Base-by-base conservation (phyloP, 2,113 vertebrate species). In the Clupea harengus region DNA sequence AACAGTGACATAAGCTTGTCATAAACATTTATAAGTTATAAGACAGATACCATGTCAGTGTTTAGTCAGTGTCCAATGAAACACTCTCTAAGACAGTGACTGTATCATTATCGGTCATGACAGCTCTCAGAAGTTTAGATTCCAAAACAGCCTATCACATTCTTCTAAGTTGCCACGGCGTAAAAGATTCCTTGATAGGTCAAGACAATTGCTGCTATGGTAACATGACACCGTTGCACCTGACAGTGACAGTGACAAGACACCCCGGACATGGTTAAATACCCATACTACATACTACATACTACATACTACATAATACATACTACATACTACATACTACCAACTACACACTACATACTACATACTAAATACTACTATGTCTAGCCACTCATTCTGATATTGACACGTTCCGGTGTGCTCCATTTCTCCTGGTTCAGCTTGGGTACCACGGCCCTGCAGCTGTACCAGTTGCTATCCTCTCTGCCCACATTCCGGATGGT, bases 371-470 rank as follows among this genome's bases (percentile, higher is more conserved):
- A 39, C 39, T n/a, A n/a, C n/a, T n/a, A 13, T 75, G 67, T 75
- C 15, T 78, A 78, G 13, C 72, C 9, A 11, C 9, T 32, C 25
- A 25, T 3, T 72, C 25, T 25, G 10, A 86, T n/a, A 25, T 18
- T 5, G 15, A 89, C 47, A 7, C 32, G 1, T 11, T 84, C 9
- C 20, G 11, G 0, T 0, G 92, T 54, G 86, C 93, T 94, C 86
- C 8, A 72, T 52, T 18, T 92, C 6, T 2, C 13, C 13, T 93
- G 2, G 20, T 1, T 47, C 86, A 94, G 81, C 60, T 17, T 2
- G n/a, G 88, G 89, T 22, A 94, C 92, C 25, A 17, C 88, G 57
- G 54, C 92, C 80, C 50, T 93, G 87, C 95, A 95, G 85, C 45
- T 85, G 88, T 93, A 95, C 11, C 2, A 0, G 10, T 92, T 93